phyloP scores from a whole-genome alignment of 2,888 invertebrate species.

The Thera britannica region DNA sequence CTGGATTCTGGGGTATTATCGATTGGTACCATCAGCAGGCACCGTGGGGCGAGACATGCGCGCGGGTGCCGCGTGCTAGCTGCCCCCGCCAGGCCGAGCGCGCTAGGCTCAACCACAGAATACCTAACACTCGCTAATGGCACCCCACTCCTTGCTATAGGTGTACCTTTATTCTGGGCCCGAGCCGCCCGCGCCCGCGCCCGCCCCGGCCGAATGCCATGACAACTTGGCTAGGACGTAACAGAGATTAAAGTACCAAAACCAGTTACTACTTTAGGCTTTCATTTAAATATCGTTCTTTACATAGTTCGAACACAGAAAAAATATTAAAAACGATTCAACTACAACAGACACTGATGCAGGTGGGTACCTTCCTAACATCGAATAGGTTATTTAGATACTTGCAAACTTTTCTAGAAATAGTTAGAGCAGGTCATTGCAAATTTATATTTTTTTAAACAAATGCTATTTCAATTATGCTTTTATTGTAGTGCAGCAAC shows the following conservation, averaged over 20 bases:
- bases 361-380: too few relatives aligned
- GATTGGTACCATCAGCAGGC: constrained; percentile 78
- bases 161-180: constrained; percentile 26
- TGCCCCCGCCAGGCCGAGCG: constrained; percentile 26
- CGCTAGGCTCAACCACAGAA: constrained; percentile 35
- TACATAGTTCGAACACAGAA: too few relatives aligned
- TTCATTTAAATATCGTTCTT: not conserved
- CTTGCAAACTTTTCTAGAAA: too few relatives aligned
- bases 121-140: constrained; percentile 27
- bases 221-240: constrained; percentile 38
- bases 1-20: constrained; percentile 78
- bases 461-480: too few relatives aligned
- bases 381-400: too few relatives aligned
- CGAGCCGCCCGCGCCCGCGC: constrained; percentile 27
- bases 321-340: too few relatives aligned
- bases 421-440: too few relatives aligned
- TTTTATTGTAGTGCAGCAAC: too few relatives aligned
- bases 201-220: constrained; percentile 36
- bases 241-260: constrained; percentile 32
- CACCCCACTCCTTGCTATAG: constrained; percentile 28
- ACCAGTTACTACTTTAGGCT: constrained; percentile 33
- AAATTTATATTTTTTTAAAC: too few relatives aligned
- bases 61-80: constrained; percentile 32
- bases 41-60: constrained; percentile 61
- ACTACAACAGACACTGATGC: too few relatives aligned